Evolutionary conservation across 1,140 invertebrate genomes (phyloP), one percentile per base, ranked within the genome.

Genomic region (Temnothorax longispinosus): DNA sequence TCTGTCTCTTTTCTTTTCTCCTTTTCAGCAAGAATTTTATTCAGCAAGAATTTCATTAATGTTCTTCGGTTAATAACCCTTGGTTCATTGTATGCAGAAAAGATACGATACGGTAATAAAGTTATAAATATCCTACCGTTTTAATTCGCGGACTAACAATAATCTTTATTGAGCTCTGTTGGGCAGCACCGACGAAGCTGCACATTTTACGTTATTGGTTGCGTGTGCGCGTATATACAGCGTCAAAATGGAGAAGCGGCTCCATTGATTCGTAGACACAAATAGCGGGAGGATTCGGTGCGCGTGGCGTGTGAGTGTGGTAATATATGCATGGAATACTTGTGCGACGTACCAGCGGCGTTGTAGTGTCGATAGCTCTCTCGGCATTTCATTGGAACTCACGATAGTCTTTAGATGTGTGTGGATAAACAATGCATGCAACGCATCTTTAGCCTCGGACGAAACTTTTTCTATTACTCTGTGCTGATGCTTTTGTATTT

Each of bases 221-320:
- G 41, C 32, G 32, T 50, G 44, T 21, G 41, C 60, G 27, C 21
- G 13, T 76, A 41, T 76, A 15, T 27, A 52, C 32, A 60, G 52
- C 71, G 32, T 52, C 60, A 35, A 78, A 78, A 78, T 78, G 44
- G 44, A 65, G 32, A 52, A 65, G 13, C 27, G 18, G 18, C 15
- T 78, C 41, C 60, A 78, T 78, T 78, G 76, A 78, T 78, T 78
- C 44, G 44, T 50, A 32, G 76, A 65, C 76, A 78, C 60, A 65
- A 78, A 78, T 78, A 78, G 76, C 60, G 60, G 27, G 60, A 78
- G 58, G 27, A 78, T 47, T 65, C 76, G 60, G 15, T 76, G 54
- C 15, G 7, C 74, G 15, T 44, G 10, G 32, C 50, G 32, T 65
- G 32, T 38, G 60, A 15, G 15, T 50, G 27, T 65, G 27, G 32